Base-by-base conservation (phyloP, 2,888 invertebrate species). In the Osedax fenrisi region DNA sequence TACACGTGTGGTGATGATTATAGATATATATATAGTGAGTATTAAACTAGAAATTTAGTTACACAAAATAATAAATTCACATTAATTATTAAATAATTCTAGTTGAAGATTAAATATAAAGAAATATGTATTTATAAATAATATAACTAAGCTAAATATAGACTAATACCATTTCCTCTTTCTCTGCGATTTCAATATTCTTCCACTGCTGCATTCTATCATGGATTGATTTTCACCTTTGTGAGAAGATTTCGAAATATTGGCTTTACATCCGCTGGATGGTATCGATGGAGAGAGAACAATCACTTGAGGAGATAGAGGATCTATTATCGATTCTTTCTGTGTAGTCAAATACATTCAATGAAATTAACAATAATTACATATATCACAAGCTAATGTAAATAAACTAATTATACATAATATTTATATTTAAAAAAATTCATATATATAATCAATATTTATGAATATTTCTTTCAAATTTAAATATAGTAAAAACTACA, bases 151-250 rank as follows among this genome's bases (percentile, higher is more conserved):
- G n/a, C n/a, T n/a, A n/a, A n/a, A n/a, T n/a, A n/a, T n/a, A n/a
- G n/a, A n/a, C n/a, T n/a, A n/a, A n/a, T n/a, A 78, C 78, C 78
- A 78, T 61, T 56, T 68, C 61, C 76, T 27, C 27, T 67, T 74
- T 25, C 56, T 56, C 26, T 75, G 69, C n/a, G 77, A 78, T 70
- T 41, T 62, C 27, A 78, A 73, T n/a, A 75, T 73, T 26, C 78
- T 66, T 24, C 78, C 78, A 27, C 76, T 75, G 21, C 26, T 77
- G 72, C 77, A 77, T 26, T 75, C 76, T 21, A 75, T 75, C 68
- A 76, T 66, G 10, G 64, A 27, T 27, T 27, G 27, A 64, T 23
- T 64, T 5, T 64, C 27, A n/a, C 24, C 67, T 1, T 73, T 73
- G 26, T 73, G 25, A 26, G 21, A 13, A 21, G 56, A 61, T 17